These are phyloP conservation scores for Stegastes partitus DNA, from an alignment of 2,113 vertebrate genomes.

Conservation along the genomic window DNA sequence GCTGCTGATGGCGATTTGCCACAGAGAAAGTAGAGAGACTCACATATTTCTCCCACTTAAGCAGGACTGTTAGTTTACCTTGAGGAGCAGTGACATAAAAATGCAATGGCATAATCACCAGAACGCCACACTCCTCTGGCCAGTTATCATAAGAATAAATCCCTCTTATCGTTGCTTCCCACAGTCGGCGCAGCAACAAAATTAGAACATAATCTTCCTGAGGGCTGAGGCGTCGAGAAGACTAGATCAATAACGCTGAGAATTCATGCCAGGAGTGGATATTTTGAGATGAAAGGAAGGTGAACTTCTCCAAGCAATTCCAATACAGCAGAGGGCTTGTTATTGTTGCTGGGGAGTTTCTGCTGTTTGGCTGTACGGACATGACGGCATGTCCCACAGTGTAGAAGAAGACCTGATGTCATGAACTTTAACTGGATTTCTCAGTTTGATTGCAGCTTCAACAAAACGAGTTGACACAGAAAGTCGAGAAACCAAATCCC, in stretches of 20 bases:
- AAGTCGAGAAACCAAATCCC: background rate
- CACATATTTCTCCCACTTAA: slow-evolving; percentile 41
- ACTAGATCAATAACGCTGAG: slow-evolving; percentile 68
- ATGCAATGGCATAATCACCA: slow-evolving; percentile 41
- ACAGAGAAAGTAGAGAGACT: slow-evolving; percentile 4
- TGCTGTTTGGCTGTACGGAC: slow-evolving; percentile 24
- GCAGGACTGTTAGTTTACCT: slow-evolving; percentile 59
- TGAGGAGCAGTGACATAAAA: slow-evolving; percentile 48
- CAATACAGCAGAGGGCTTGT: slow-evolving; percentile 29
- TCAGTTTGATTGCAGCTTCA: background rate
- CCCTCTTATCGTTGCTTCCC: slow-evolving; percentile 48
- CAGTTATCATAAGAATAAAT: slow-evolving; percentile 67
- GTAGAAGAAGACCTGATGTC: background rate
- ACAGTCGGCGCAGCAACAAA: slow-evolving; percentile 35
- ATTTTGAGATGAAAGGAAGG: slow-evolving; percentile 47
- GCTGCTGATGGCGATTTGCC: slow-evolving; percentile 5
- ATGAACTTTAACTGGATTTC: slow-evolving; percentile 22
- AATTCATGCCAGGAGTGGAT: slow-evolving; percentile 49
- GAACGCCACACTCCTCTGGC: slow-evolving; percentile 21
- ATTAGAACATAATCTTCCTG: slow-evolving; percentile 68
- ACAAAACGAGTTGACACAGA: background rate
- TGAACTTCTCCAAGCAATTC: slow-evolving; percentile 45
- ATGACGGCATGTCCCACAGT: slow-evolving; percentile 15
- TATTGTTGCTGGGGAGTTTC: slow-evolving; percentile 37
- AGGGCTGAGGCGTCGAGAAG: slow-evolving; percentile 45